Evolutionary conservation across 2,113 vertebrate genomes (phyloP), one percentile per base, ranked within the genome.

Genomic region (Murina feae): DNA sequence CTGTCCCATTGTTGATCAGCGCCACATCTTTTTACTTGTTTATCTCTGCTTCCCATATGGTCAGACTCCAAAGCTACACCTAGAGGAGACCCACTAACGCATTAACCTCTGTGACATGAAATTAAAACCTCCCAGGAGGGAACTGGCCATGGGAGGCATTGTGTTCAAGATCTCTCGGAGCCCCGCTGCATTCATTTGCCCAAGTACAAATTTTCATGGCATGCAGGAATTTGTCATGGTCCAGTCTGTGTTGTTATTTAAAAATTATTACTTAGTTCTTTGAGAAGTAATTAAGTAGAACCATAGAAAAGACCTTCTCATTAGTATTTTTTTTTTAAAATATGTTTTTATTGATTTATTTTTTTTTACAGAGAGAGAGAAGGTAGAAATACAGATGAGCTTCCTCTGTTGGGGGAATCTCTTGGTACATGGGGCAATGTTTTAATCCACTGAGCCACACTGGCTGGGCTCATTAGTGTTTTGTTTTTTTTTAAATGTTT

Each of bases 11-110:
- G 35, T 82, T 88, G 53, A 92, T 89, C 76, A 65, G 5, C 0
- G 0, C 47, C 63, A 60, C 55, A 20, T 79, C 81, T 96, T 88
- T 66, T 66, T 68, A 25, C 30, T 90, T 74, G 84, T 93, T 97
- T 97, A 93, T 97, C 87, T 80, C 28, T 44, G 76, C 68, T 88
- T 80, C 11, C n/a, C 96, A 93, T 90, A 83, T 90, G 96, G 78
- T 72, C 44, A 5, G 13, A 85, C n/a, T 95, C 81, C 90, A 93
- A 74, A 92, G 76, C 53, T n/a, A 60, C 78, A 55, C 76, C 58
- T 79, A 20, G 53, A 86, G 75, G 91, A 91, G 58, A 76, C 60
- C 37, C n/a, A 17, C 55, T 55, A 86, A 89, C 69, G 96, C 91
- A 96, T 94, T 96, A 94, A 93, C 93, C 80, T 95, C 68, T 37